These are phyloP conservation scores for Synanthedon myopaeformis DNA, from an alignment of 2,888 invertebrate species.

Conservation along the genomic window DNA sequence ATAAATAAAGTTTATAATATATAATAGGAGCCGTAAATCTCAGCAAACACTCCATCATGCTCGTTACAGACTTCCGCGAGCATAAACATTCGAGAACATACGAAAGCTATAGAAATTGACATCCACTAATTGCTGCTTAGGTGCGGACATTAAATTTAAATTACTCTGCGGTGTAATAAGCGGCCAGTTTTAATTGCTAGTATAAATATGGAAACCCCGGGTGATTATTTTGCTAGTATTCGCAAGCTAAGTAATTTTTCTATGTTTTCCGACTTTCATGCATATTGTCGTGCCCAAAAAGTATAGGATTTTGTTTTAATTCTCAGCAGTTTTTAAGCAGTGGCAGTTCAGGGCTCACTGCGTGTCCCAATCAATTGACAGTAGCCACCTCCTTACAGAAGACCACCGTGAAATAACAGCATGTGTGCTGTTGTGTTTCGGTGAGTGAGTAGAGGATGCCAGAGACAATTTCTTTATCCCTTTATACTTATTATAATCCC, in stretches of 20 bases:
- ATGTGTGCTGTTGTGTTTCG: too few species aligned
- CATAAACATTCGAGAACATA: background rate
- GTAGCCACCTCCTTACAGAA: too few species aligned
- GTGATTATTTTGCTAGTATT: background rate
- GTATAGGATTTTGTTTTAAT: too few species aligned
- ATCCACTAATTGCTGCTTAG: background rate
- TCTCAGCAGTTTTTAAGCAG: too few species aligned
- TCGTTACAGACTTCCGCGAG: background rate
- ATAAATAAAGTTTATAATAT: background rate
- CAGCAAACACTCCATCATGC: background rate
- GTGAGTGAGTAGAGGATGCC: too few species aligned
- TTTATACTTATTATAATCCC: too few species aligned
- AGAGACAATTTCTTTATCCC: too few species aligned
- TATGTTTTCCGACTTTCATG: background rate
- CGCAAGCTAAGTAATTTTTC: background rate
- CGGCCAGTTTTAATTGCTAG: background rate
- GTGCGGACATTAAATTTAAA: background rate
- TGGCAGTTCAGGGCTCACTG: too few species aligned
- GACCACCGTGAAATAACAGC: too few species aligned
- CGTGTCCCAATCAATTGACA: too few species aligned
- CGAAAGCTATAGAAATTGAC: background rate
- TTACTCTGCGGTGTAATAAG: background rate
- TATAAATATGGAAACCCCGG: background rate
- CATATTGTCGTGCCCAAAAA: too few species aligned
- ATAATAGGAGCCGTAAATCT: background rate